These are phyloP conservation scores for Gymnothorax reevesii DNA, from an alignment of 2,797 vertebrate species.

Conservation along the genomic window DNA sequence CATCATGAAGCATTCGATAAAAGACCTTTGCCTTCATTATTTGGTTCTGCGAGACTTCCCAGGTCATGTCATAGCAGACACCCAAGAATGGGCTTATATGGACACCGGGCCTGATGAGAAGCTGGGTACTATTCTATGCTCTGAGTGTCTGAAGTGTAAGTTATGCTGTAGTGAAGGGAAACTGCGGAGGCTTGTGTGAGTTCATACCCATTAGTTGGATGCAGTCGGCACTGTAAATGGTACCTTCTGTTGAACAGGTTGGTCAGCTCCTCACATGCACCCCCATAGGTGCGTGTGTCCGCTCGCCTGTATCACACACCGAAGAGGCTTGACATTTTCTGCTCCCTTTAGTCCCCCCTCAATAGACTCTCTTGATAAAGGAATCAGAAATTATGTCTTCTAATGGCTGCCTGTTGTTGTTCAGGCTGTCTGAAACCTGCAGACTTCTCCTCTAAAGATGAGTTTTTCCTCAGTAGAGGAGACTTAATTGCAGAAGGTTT, in stretches of 20 bases:
- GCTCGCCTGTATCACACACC: too few species aligned
- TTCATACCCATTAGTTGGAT: neutral
- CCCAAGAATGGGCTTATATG: too few species aligned
- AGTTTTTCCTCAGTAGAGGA: neutral
- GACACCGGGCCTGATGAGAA: too few species aligned
- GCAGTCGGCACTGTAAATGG: neutral
- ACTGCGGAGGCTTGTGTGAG: too few species aligned
- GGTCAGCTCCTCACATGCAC: neutral
- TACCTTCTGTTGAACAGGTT: neutral
- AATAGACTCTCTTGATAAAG: neutral
- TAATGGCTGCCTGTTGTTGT: constrained; percentile 13
- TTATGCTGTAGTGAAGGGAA: too few species aligned
- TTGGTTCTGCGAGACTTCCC: too few species aligned
- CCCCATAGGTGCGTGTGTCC: neutral
- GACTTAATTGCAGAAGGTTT: neutral
- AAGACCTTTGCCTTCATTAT: too few species aligned
- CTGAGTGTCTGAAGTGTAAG: too few species aligned
- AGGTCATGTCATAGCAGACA: too few species aligned
- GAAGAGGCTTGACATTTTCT: neutral
- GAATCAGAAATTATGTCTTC: neutral
- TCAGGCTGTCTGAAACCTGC: neutral
- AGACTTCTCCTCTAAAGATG: neutral
- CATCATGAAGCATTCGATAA: too few species aligned
- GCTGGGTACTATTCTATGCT: too few species aligned
- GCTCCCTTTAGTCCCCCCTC: neutral